These are phyloP conservation scores for Microcaecilia unicolor DNA, from an alignment of 2,797 vertebrate species.

Conservation along the genomic window DNA sequence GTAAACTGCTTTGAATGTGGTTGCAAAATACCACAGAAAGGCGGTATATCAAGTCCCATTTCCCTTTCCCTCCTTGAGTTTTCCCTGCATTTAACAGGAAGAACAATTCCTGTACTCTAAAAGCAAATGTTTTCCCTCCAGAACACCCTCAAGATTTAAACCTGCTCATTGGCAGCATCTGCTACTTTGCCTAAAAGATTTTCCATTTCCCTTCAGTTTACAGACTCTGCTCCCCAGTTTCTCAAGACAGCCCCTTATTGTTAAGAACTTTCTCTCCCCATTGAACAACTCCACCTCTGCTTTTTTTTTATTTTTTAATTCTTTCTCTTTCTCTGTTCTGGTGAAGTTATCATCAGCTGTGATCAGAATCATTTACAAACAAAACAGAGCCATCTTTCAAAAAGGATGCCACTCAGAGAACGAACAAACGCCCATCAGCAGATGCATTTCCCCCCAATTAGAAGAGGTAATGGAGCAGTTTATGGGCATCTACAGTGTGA, in stretches of 20 bases:
- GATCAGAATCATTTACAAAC: slow-evolving; percentile 20
- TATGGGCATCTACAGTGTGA: slow-evolving; percentile 47
- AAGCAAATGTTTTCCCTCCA: too few relatives aligned
- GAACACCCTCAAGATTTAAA: neutral
- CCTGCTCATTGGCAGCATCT: too few relatives aligned
- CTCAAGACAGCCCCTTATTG: neutral
- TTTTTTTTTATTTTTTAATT: too few relatives aligned
- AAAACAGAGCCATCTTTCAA: slow-evolving; percentile 26
- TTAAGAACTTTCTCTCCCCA: neutral
- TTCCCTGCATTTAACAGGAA: too few relatives aligned
- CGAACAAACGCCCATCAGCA: slow-evolving; percentile 36
- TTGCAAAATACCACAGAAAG: too few relatives aligned
- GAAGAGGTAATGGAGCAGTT: slow-evolving; percentile 51
- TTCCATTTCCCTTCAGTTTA: neutral
- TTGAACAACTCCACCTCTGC: neutral
- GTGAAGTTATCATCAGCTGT: slow-evolving; percentile 8
- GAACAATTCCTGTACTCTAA: too few relatives aligned
- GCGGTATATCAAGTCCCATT: too few relatives aligned
- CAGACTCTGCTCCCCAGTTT: neutral
- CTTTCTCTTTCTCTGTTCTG: neutral
- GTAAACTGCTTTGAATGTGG: too few relatives aligned
- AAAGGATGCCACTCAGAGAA: slow-evolving; percentile 25
- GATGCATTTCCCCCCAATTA: slow-evolving; percentile 50
- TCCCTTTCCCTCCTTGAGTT: too few relatives aligned
- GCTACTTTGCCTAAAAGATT: too few relatives aligned